Evolutionary conservation across 1,140 invertebrate species (phyloP), one percentile per base, ranked within the genome.

Genomic region (Bombus affinis): DNA sequence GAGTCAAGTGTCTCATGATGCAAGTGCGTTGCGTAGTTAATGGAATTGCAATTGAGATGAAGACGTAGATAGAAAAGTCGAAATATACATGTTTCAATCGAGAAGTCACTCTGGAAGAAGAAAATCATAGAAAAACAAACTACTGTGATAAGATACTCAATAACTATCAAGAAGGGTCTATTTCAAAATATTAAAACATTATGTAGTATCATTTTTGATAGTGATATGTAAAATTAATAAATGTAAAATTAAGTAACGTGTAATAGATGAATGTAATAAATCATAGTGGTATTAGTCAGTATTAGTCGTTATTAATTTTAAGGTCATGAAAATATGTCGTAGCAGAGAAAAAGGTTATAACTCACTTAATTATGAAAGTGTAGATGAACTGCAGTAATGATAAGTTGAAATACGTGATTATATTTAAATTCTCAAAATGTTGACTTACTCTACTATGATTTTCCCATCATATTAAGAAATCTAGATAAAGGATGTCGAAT

Each of bases 1-100:
- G 84, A 66, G 47, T 81, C 78, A 44, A 81, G 18, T 85, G 42
- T 73, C 83, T 28, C 15, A 4, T 80, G 83, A 85, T 73, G 83
- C 53, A 84, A 84, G 53, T n/a, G 32, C 57, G 25, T 77, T 57
- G 53, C 83, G 22, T n/a, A 4, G 25, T 68, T 78, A 84, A 78
- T 73, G 76, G 53, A 84, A 72, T 84, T 42, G 53, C n/a, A 53
- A 84, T 42, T 47, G 39, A 44, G 47, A 53, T 39, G n/a, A 74
- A 32, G n/a, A 39, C 8, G 1, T 1, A 32, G 37, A 25, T 37
- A 22, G 35, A 71, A 81, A 32, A 66, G 8, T 35, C 25, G 5
- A 42, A 12, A 42, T 42, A n/a, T 9, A 8, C 47, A 6, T 77
- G 2, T 0, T 22, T n/a, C 4, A 9, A 13, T 25, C 10, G 2